A percentile compares a stretch with the other conserved stretches of the same genome.
phyloP scores from a whole-genome alignment of 2,888 invertebrate species.

The Drosophila recens region DNA sequence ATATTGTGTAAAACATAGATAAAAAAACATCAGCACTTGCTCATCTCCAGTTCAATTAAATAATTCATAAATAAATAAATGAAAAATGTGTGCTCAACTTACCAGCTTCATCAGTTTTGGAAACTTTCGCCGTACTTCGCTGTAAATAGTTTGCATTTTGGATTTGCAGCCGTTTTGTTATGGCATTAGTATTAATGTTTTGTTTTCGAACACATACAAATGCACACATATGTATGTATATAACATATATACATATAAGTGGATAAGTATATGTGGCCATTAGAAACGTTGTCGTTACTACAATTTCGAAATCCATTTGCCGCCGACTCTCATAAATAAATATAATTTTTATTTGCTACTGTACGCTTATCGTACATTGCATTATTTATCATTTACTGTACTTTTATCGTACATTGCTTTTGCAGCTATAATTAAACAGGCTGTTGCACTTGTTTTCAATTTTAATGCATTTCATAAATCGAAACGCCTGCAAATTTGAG shows the following conservation, averaged over 20 bases:
- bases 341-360: neutral
- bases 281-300: neutral
- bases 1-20: neutral
- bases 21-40: neutral
- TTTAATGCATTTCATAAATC: conserved; percentile 1
- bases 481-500: neutral
- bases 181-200: conserved; percentile 35
- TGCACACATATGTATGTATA: neutral
- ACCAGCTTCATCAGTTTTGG: conserved; percentile 95
- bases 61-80: neutral
- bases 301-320: conserved; percentile 19
- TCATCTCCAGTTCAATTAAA: neutral
- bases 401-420: conserved; percentile 1
- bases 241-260: conserved; percentile 1
- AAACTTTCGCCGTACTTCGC: conserved; percentile 95
- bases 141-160: conserved; percentile 85
- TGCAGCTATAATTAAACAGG: conserved; percentile 34
- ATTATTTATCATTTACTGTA: conserved; percentile 9
- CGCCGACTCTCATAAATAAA: conserved; percentile 20
- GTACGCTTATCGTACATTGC: neutral
- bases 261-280: neutral
- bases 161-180: conserved; percentile 44
- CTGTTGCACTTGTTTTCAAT: conserved; percentile 46
- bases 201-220: conserved; percentile 8
- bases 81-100: conserved; percentile 84